Percentiles rank a stretch among this genome's conserved stretches.
phyloP scores from a whole-genome alignment of 2,113 vertebrate species.

The Ammospiza nelsoni region DNA sequence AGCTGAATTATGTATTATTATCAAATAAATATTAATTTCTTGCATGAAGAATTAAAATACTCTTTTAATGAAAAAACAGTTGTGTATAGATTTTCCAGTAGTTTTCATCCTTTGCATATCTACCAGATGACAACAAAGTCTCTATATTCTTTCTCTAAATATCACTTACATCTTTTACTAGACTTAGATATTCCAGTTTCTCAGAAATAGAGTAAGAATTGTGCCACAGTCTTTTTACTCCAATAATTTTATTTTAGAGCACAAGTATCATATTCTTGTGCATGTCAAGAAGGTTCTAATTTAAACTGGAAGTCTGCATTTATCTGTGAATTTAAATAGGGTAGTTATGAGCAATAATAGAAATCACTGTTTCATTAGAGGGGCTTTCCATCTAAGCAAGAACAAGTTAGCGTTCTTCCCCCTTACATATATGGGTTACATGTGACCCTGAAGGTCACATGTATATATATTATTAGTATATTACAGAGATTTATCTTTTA shows the following conservation, averaged over 20 bases:
- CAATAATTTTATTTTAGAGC: conserved; percentile 77
- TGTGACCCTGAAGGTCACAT: neutral
- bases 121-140: neutral
- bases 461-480: neutral
- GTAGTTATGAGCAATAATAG: neutral
- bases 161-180: conserved; percentile 75
- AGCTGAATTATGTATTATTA: conserved; percentile 39
- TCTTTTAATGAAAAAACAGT: neutral
- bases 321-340: neutral
- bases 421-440: neutral
- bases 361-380: neutral
- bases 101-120: neutral
- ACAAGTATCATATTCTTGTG: conserved; percentile 46
- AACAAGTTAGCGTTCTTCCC: neutral
- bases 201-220: conserved; percentile 80
- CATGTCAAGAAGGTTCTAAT: neutral
- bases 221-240: conserved; percentile 64
- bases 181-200: conserved; percentile 77
- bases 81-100: neutral
- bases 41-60: conserved; percentile 26
- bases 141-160: conserved; percentile 30
- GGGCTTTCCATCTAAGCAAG: neutral
- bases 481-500: neutral
- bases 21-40: conserved; percentile 44
- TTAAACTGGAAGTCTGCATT: neutral